phyloP scores from a whole-genome alignment of 2,113 vertebrate genomes.

The Ardeotis arabs region DNA sequence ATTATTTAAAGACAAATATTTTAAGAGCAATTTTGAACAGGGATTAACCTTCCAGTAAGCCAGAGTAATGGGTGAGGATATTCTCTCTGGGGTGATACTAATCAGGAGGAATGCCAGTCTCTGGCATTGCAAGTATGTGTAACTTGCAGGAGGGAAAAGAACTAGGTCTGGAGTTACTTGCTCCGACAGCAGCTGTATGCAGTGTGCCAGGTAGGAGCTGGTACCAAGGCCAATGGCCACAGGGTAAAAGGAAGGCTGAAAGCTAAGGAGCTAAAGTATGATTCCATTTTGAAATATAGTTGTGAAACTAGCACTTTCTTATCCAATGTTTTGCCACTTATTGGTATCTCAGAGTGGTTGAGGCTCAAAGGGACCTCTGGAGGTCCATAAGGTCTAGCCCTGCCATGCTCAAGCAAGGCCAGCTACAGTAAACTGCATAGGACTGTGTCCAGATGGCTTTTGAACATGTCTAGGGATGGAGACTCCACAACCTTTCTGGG shows the following conservation, averaged over 20 bases:
- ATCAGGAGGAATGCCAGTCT: not conserved
- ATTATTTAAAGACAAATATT: not conserved
- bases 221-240: not conserved
- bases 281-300: not conserved
- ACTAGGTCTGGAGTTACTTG: not conserved
- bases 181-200: not conserved
- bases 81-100: not conserved
- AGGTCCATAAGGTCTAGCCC: not conserved
- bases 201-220: not conserved
- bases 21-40: not conserved
- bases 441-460: not conserved
- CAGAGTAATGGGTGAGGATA: not conserved
- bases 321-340: rapidly evolving
- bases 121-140: not conserved
- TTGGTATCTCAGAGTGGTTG: not conserved
- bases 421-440: not conserved
- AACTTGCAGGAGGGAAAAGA: not conserved
- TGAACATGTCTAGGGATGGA: not conserved
- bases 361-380: not conserved
- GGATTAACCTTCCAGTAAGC: not conserved
- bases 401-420: not conserved
- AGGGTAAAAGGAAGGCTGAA: not conserved
- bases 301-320: not conserved
- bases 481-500: too few relatives aligned
- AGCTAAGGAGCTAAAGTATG: not conserved